phyloP scores from a whole-genome alignment of 2,113 vertebrate genomes.

The Bos javanicus region DNA sequence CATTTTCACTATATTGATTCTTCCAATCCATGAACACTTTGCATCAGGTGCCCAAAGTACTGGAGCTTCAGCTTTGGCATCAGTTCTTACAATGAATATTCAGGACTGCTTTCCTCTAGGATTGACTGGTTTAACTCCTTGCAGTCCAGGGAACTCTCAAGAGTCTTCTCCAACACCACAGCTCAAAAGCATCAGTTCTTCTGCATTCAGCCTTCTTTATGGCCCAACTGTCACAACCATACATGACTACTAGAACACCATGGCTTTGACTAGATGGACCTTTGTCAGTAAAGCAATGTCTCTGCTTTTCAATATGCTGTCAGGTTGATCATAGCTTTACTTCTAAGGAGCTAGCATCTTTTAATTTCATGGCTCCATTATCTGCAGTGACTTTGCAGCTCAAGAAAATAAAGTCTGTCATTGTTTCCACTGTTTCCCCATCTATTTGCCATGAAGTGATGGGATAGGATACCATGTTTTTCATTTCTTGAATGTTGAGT shows the following conservation, averaged over 20 bases:
- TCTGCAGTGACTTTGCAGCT: neutral
- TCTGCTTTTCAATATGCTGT: neutral
- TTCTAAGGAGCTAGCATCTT: neutral
- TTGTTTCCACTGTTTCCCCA: neutral
- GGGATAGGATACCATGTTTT: neutral
- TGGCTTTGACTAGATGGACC: neutral
- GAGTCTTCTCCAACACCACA: neutral
- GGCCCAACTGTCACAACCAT: neutral
- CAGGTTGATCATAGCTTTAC: neutral
- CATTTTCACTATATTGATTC: no score
- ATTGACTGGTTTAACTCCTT: neutral
- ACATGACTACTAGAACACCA: neutral
- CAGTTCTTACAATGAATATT: neutral
- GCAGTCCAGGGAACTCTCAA: neutral
- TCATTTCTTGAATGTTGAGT: neutral
- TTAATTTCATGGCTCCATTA: neutral
- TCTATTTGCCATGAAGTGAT: neutral
- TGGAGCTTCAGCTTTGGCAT: neutral
- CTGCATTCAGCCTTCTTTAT: neutral
- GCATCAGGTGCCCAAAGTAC: neutral
- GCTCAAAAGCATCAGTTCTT: neutral
- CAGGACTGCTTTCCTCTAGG: neutral
- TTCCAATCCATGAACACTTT: neutral
- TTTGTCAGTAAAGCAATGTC: neutral
- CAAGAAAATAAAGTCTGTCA: neutral